phyloP scores from a whole-genome alignment of 1,140 invertebrate genomes.

The Meteorus sp. region DNA sequence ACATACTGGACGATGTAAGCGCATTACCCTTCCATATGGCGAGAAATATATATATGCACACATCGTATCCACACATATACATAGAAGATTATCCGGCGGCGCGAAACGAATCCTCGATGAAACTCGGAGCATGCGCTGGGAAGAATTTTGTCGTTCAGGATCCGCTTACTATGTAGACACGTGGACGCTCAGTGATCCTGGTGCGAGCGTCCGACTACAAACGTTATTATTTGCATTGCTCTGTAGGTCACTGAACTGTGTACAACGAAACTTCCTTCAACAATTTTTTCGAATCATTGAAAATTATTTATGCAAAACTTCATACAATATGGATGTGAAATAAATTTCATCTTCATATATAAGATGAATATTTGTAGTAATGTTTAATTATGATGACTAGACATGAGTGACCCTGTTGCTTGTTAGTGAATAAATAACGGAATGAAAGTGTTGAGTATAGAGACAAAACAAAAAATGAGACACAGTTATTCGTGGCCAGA shows the following conservation, averaged over 20 bases:
- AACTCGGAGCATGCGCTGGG: constrained; percentile 6
- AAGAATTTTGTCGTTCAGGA: not conserved
- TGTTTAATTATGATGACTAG: too few species aligned
- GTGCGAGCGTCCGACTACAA: constrained; percentile 33
- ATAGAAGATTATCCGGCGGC: too few species aligned
- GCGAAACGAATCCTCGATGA: constrained; percentile 5
- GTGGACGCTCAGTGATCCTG: constrained; percentile 39
- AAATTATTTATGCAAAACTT: too few species aligned
- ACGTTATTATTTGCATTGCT: too few species aligned
- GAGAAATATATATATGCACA: not conserved
- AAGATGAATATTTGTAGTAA: too few species aligned
- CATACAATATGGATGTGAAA: not conserved
- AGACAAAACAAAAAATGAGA: constrained; percentile 35
- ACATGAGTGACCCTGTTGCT: too few species aligned
- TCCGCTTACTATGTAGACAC: constrained; percentile 1
- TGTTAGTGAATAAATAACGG: constrained; percentile 19
- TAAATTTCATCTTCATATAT: not conserved
- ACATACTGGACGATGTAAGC: not conserved
- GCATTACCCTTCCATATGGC: not conserved
- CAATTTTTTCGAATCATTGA: too few species aligned
- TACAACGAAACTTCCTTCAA: too few species aligned
- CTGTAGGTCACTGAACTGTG: too few species aligned
- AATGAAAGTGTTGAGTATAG: constrained; percentile 36
- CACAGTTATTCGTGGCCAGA: constrained; percentile 46
- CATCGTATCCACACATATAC: too few species aligned